A percentile compares a stretch with the other conserved stretches of the same genome.
Evolutionary conservation across 2,888 invertebrate genomes (phyloP).

Genomic region (Protodeltote pygarga): DNA sequence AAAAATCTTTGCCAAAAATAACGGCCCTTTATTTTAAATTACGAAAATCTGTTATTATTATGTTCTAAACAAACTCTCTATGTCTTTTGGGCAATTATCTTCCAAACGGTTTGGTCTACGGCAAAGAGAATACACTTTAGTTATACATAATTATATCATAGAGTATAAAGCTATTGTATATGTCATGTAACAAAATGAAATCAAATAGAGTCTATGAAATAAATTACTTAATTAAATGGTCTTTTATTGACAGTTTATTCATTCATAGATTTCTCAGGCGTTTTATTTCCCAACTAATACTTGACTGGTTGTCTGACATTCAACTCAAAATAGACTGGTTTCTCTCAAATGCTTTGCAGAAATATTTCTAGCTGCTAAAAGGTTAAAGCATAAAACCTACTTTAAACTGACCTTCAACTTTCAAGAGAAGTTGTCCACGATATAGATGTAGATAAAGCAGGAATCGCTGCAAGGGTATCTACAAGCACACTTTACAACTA

Average conservation of each 20-base stretch:
- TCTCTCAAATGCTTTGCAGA: constrained; percentile 6
- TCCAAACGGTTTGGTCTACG: no score
- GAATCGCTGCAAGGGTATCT: constrained; percentile 49
- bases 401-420: constrained; percentile 61
- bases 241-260: neutral
- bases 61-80: no score
- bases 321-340: neutral
- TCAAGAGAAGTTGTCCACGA: constrained; percentile 36
- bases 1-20: no score
- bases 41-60: no score
- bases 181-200: no score
- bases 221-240: no score
- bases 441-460: constrained; percentile 73
- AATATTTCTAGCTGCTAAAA: constrained; percentile 54
- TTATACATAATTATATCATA: no score
- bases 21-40: no score
- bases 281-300: neutral
- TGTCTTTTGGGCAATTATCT: no score
- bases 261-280: neutral
- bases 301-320: neutral
- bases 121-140: no score
- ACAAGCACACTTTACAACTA: constrained; percentile 39
- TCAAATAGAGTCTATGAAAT: no score
- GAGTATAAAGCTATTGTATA: no score
- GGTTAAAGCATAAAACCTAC: constrained; percentile 49